phyloP scores from a whole-genome alignment of 2,888 invertebrate species.

The Girardia tigrina region DNA sequence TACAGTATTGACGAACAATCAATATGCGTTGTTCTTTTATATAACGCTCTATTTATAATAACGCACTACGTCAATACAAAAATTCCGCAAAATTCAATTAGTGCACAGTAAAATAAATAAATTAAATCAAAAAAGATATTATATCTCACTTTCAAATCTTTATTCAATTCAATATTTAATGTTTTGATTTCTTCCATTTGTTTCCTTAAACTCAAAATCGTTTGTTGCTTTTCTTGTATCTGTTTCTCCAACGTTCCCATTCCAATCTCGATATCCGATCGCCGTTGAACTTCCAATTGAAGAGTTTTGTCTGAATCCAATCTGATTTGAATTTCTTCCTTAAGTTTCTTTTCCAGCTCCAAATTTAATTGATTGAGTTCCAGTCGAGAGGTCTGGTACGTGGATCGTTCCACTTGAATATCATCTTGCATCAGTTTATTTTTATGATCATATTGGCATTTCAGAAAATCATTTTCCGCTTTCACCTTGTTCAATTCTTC shows the following conservation, averaged over 20 bases:
- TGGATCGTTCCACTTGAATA: slow-evolving; percentile 2
- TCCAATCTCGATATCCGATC: not conserved
- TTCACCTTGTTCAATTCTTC: slow-evolving; percentile 9
- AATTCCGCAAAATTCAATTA: too few species aligned
- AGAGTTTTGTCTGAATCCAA: not conserved
- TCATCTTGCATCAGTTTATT: slow-evolving; percentile 9
- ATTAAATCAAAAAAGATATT: not conserved
- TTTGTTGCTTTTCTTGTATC: slow-evolving; percentile 2
- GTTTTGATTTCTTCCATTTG: not conserved
- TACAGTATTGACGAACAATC: too few species aligned
- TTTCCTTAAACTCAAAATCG: slow-evolving; percentile 5
- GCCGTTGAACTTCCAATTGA: not conserved
- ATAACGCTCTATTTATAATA: too few species aligned
- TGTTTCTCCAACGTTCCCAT: not conserved
- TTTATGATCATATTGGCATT: slow-evolving; percentile 1
- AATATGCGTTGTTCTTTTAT: too few species aligned
- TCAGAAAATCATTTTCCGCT: not conserved
- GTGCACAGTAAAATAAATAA: not conserved
- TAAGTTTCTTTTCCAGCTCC: not conserved
- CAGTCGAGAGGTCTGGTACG: slow-evolving; percentile 6
- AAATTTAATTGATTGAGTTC: not conserved
- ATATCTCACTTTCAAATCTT: slow-evolving; percentile 9
- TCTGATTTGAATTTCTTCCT: not conserved
- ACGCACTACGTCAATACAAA: too few species aligned
- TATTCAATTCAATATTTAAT: slow-evolving; percentile 2